phyloP scores from a whole-genome alignment of 2,113 vertebrate genomes.

The Arvicanthis niloticus region DNA sequence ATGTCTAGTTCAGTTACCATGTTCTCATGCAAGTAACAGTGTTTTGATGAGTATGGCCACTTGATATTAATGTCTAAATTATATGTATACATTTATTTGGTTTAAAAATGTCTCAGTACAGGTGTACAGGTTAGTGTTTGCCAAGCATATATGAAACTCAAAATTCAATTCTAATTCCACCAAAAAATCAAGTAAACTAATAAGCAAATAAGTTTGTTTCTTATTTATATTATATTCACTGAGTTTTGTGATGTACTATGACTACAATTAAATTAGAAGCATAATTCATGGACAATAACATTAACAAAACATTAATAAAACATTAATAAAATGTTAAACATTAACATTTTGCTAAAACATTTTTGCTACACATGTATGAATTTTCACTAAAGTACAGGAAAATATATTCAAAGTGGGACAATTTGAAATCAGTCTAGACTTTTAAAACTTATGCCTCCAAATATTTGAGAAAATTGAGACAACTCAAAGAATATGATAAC shows the following conservation, averaged over 20 bases:
- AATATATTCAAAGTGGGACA: not conserved
- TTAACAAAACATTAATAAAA: no score
- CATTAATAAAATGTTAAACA: no score
- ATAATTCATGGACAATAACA: not conserved
- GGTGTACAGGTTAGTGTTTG: no score
- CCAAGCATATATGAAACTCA: no score
- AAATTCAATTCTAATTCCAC: not conserved
- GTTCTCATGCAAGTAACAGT: not conserved
- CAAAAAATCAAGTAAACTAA: not conserved
- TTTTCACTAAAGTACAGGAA: not conserved
- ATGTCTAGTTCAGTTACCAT: not conserved
- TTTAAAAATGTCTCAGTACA: no score
- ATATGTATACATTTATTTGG: no score
- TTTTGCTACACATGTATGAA: not conserved
- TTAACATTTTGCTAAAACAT: not conserved
- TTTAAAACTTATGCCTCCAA: not conserved
- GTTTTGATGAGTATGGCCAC: no score
- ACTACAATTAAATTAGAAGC: not conserved
- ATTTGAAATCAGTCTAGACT: not conserved
- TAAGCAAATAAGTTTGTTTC: not conserved
- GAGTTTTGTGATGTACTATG: not conserved
- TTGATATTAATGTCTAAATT: no score
- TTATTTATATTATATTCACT: not conserved
- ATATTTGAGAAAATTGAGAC: not conserved
- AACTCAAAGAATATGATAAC: not conserved